Percentiles rank a stretch among this genome's conserved stretches.
Conservation (phyloP, 2,888 invertebrate species). For the Acronicta leporina region DNA sequence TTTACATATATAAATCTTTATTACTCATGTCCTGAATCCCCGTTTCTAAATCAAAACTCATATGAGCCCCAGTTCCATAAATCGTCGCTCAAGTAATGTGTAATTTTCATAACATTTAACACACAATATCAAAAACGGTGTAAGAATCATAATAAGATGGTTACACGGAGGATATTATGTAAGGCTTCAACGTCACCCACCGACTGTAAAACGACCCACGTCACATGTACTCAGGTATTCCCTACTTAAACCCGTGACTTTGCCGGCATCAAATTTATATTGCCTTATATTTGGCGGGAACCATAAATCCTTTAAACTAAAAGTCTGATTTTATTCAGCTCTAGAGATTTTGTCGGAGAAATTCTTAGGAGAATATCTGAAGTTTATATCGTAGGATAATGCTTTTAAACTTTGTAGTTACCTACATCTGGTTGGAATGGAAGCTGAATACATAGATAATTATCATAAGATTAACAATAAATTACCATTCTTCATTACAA, state of each 20-base stretch:
- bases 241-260: constrained; percentile 20
- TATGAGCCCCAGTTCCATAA: constrained; percentile 35
- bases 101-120: constrained; percentile 45
- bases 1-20: constrained; percentile 8
- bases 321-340: constrained; percentile 29
- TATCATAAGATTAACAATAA: too few species aligned
- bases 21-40: constrained; percentile 41
- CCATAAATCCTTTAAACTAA: constrained; percentile 37
- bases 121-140: constrained; percentile 47
- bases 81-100: constrained; percentile 41
- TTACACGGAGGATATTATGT: constrained; percentile 54
- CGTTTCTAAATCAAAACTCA: constrained; percentile 45
- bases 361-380: constrained; percentile 4
- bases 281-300: constrained; percentile 3
- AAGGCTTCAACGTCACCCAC: constrained; percentile 36
- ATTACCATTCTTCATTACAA: too few species aligned
- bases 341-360: constrained; percentile 2
- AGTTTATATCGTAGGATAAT: background rate
- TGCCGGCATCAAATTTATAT: constrained; percentile 26
- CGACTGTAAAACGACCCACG: constrained; percentile 56
- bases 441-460: background rate
- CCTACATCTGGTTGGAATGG: background rate
- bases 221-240: constrained; percentile 50
- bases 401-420: constrained; percentile 6
- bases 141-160: constrained; percentile 55